Conservation (phyloP, 2,113 vertebrate species). For the Megaptera novaeangliae region DNA sequence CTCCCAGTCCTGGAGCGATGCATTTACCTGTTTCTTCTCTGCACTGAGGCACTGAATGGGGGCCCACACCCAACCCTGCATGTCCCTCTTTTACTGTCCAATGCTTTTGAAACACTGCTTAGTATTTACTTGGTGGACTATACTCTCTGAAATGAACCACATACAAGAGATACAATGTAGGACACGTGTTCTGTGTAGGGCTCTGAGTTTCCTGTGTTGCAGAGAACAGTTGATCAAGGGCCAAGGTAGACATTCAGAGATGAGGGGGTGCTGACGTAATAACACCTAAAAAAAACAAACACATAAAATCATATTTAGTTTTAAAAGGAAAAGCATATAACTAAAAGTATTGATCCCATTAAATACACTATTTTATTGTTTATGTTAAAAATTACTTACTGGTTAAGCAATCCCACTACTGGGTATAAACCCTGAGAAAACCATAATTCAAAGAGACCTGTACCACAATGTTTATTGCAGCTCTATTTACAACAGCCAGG, state of each 20-base stretch:
- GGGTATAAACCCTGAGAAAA: too few relatives aligned
- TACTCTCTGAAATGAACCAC: background rate
- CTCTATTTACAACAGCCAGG: too few relatives aligned
- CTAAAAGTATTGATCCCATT: background rate
- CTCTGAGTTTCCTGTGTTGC: background rate
- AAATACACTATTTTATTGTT: background rate
- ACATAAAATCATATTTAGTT: background rate
- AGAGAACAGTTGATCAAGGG: background rate
- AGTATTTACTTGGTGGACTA: background rate
- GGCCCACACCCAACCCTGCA: fast-evolving
- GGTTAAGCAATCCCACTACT: too few relatives aligned
- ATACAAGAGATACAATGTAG: too few relatives aligned
- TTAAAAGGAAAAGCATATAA: background rate
- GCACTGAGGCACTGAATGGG: too few relatives aligned
- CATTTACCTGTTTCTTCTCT: background rate
- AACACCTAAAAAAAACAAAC: background rate
- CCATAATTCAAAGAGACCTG: too few relatives aligned
- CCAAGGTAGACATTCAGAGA: background rate
- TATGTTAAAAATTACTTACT: background rate
- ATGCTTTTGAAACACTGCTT: background rate
- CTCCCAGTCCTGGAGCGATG: background rate
- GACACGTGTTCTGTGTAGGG: background rate
- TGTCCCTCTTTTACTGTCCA: background rate
- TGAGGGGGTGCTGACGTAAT: background rate
- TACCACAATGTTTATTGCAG: too few relatives aligned